Evolutionary conservation across 2,888 invertebrate genomes (phyloP).

Genomic region (Meandrusa payeni): DNA sequence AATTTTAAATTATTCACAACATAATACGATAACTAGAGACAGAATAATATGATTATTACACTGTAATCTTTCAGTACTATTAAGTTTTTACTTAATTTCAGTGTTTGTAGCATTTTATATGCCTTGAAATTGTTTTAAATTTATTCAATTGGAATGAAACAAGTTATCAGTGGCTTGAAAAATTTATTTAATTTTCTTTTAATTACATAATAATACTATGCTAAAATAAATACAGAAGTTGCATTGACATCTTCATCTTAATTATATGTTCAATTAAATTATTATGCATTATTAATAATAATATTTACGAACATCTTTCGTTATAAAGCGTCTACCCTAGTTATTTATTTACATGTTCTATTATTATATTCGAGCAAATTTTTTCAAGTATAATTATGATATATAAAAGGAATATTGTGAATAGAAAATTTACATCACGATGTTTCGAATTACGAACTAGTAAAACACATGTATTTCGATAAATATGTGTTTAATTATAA

Average conservation of each 20-base stretch:
- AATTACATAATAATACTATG: conserved; percentile 73
- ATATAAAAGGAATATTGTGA: conserved; percentile 14
- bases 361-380: conserved; percentile 52
- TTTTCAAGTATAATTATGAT: conserved; percentile 13
- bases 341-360: conserved; percentile 71
- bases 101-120: too few relatives aligned
- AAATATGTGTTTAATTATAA: conserved; percentile 14
- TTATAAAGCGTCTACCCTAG: conserved; percentile 58
- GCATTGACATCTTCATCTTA: conserved; percentile 66
- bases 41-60: too few relatives aligned
- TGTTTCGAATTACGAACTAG: conserved; percentile 18
- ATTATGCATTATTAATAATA: conserved; percentile 58
- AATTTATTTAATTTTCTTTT: conserved; percentile 77
- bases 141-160: too few relatives aligned
- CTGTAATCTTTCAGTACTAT: too few relatives aligned
- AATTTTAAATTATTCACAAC: too few relatives aligned
- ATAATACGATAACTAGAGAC: too few relatives aligned
- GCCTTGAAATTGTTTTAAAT: too few relatives aligned
- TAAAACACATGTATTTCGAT: conserved; percentile 9
- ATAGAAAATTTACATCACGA: conserved; percentile 22
- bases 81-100: too few relatives aligned
- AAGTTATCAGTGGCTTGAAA: conserved; percentile 71
- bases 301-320: conserved; percentile 44
- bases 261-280: conserved; percentile 70
- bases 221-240: conserved; percentile 79